Base-by-base conservation (phyloP, 2,113 vertebrate species). In the Scalopus aquaticus region DNA sequence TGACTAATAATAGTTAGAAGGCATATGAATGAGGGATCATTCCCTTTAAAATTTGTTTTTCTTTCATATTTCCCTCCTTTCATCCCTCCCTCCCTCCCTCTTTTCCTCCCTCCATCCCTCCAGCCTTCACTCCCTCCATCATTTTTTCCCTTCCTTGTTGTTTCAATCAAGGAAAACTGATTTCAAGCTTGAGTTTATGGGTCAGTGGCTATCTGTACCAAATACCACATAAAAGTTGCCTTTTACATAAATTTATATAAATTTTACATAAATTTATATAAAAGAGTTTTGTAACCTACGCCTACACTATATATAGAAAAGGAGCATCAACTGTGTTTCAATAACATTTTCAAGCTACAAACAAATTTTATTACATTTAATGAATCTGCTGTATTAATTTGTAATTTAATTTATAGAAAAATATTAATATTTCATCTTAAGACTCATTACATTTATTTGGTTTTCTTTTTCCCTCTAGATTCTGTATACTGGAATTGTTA, bases 401-500 rank as follows among this genome's bases (percentile, higher is more conserved):
- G 19, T 67, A 42, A 49, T 78, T 83, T 51, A 87, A 56, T 87
- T 84, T 92, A 42, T 42, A 73, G 32, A 65, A 87, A 88, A 90
- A 73, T 69, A 69, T 49, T 10, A 15, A 2, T 67, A 74, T 87
- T 90, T 89, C 39, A 44, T 67, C 85, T 72, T 44, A 46, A 51
- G 72, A 94, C 73, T 85, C 28, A 85, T 83, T 65, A 16, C 84
- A 30, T 64, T 88, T 78, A 87, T 72, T 44, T 97, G 76, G 73
- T n/a, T 94, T 92, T 89, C 78, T 94, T 91, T 89, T 80, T 46
- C 3, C 42, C 26, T 86, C 60, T 97, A 99, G 99, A 98, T 99
- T 88, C 98, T 99, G 86, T 99, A 99, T 95, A 99, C 99, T 70
- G 99, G 99, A 95, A 99, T 99, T 79, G 99, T 99, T 93, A 99